These are phyloP conservation scores for Diaperis boleti DNA, from an alignment of 2,888 invertebrate species.

Conservation along the genomic window DNA sequence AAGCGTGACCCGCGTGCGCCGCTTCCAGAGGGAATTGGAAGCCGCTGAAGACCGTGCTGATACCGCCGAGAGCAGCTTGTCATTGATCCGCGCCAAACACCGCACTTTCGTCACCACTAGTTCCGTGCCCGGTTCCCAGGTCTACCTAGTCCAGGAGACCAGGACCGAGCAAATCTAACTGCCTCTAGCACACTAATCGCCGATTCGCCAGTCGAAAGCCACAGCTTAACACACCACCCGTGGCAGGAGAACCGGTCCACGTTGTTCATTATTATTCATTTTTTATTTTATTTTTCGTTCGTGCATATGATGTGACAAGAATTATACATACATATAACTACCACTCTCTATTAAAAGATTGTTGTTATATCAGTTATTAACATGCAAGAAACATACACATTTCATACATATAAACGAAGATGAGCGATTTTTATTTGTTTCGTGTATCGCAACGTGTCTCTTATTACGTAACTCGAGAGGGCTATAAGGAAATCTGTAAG, in stretches of 20 bases:
- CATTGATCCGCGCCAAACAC: slow-evolving; percentile 97
- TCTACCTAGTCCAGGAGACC: slow-evolving; percentile 90
- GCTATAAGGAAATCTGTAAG: slow-evolving; percentile 56
- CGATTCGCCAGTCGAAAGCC: slow-evolving; percentile 20
- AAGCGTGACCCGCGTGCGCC: slow-evolving; percentile 94
- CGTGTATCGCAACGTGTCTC: slow-evolving; percentile 48
- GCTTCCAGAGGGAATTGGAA: slow-evolving; percentile 98
- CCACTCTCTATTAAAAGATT: slow-evolving; percentile 58
- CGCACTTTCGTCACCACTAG: slow-evolving; percentile 97
- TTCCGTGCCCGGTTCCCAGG: slow-evolving; percentile 91
- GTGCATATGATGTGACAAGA: slow-evolving; percentile 59
- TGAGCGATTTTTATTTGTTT: slow-evolving; percentile 55
- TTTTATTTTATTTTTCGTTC: slow-evolving; percentile 59
- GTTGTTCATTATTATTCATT: slow-evolving; percentile 47
- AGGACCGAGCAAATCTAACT: slow-evolving; percentile 66
- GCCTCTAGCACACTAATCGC: slow-evolving; percentile 43
- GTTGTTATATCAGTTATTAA: slow-evolving; percentile 38
- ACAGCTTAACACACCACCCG: slow-evolving; percentile 14
- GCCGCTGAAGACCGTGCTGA: slow-evolving; percentile 98
- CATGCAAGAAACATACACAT: slow-evolving; percentile 57
- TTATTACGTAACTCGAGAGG: slow-evolving; percentile 42
- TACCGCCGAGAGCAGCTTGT: slow-evolving; percentile 92
- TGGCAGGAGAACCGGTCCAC: slow-evolving; percentile 24
- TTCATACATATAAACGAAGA: slow-evolving; percentile 50
- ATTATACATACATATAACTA: slow-evolving; percentile 54